Evolutionary conservation across 1,140 invertebrate genomes (phyloP).

Genomic region (Penaeus vannamei): DNA sequence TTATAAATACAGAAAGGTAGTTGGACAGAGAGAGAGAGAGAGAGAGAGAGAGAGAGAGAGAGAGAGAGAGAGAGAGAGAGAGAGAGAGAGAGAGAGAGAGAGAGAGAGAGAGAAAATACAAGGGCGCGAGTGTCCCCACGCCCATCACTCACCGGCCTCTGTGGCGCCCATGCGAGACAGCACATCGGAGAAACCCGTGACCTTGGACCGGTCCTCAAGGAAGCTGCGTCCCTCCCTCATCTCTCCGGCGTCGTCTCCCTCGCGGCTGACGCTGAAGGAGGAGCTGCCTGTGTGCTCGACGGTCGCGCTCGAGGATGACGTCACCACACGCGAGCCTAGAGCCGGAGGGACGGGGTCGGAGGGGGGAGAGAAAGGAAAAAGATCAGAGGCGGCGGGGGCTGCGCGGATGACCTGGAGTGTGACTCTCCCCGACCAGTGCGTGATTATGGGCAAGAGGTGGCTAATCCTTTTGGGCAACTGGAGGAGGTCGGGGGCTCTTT

Average conservation of each 20-base stretch:
- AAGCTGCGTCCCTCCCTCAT: slow-evolving; percentile 72
- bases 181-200: slow-evolving; percentile 82
- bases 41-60: not conserved
- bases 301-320: slow-evolving; percentile 55
- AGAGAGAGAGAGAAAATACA: not conserved
- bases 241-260: not conserved
- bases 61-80: not conserved
- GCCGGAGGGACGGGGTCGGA: not conserved
- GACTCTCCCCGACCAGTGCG: too few relatives aligned
- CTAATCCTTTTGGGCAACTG: not conserved
- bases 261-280: not conserved
- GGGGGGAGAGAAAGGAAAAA: slow-evolving; percentile 23
- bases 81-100: not conserved
- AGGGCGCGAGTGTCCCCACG: not conserved
- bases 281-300: slow-evolving; percentile 25
- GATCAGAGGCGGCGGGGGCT: not conserved
- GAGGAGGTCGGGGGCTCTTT: not conserved
- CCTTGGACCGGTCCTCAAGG: slow-evolving; percentile 79
- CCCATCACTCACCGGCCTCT: slow-evolving; percentile 76
- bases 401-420: not conserved
- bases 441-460: not conserved
- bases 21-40: too few relatives aligned
- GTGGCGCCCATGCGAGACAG: slow-evolving; percentile 82
- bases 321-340: not conserved
- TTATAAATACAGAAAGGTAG: too few relatives aligned